Base-by-base conservation (phyloP, 2,113 vertebrate genomes). In the Nyctibius bracteatus region DNA sequence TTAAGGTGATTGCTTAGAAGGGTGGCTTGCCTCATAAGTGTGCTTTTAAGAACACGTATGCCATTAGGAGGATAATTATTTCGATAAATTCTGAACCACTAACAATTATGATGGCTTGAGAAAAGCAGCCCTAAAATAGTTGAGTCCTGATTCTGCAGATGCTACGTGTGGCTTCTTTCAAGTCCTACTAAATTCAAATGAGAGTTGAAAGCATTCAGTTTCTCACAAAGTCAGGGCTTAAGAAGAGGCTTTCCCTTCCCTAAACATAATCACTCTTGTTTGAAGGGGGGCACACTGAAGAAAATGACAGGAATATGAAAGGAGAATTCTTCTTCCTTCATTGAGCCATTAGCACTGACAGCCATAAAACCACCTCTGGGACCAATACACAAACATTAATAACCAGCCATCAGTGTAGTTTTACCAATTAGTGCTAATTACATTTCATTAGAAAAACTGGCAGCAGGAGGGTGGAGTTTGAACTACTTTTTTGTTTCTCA, bases 21-120 rank as follows among this genome's bases (percentile, higher is more conserved):
- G 94, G 85, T 86, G 65, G 27, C 39, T 95, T 92, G 77, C 68
- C 86, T 92, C 39, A 1, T 81, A 86, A 96, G 49, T 63, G 75
- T 86, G 68, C 86, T 95, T 95, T 88, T 77, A 87, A 62, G 91
- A 90, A 81, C 86, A 96, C 81, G 92, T 93, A 79, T 58, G 77
- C 70, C 61, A 92, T 96, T 94, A 95, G 52, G 49, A 86, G 44
- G 35, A 87, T 84, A 96, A 94, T 96, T 93, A 94, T 79, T 93
- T 37, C 94, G 83, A 86, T 91, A 94, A 95, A 91, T 91, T 90
- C 83, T 81, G 80, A 90, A 54, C 77, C 68, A 65, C 57, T 96
- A 65, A 67, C 52, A 81, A 57, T 81, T 88, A 79, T 8, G 44
- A 81, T 86, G 75, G 63, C 72, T 90, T 20, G 58, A 88, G 82